A percentile compares a stretch with the other conserved stretches of the same genome.
These are phyloP conservation scores for Drosophila flavopinicola DNA, from an alignment of 2,888 invertebrate species.

Conservation along the genomic window DNA sequence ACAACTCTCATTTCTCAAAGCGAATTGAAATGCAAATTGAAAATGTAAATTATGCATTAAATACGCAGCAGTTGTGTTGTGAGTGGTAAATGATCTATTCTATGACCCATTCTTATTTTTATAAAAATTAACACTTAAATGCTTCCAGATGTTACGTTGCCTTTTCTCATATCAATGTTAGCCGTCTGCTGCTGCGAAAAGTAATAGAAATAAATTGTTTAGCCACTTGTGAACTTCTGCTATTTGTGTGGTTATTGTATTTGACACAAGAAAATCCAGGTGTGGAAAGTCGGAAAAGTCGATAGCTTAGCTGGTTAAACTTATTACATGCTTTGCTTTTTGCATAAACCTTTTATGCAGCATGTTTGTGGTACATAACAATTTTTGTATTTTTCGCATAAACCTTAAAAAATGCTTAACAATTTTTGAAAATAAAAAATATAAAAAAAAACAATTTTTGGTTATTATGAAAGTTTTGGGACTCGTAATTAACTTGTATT, in stretches of 20 bases:
- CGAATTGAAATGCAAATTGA: constrained; percentile 66
- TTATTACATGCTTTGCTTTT: constrained; percentile 1
- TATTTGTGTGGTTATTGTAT: constrained; percentile 20
- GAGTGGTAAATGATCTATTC: constrained; percentile 22
- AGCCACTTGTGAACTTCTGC: constrained; percentile 44
- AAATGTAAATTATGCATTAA: constrained; percentile 60
- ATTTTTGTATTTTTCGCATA: background rate
- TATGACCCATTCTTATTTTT: constrained; percentile 11
- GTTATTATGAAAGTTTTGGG: background rate
- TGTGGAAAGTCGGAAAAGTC: constrained; percentile 3
- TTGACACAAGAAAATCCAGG: background rate
- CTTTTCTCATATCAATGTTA: constrained; percentile 23
- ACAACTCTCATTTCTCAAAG: too few species aligned
- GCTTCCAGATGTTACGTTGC: constrained; percentile 58
- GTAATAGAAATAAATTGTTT: constrained; percentile 67
- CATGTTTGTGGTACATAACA: constrained; percentile 1
- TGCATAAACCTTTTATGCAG: background rate
- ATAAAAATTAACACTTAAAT: constrained; percentile 66
- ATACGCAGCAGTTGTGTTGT: constrained; percentile 12
- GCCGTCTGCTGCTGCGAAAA: constrained; percentile 18
- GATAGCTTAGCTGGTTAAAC: background rate
- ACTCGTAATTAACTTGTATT: background rate
- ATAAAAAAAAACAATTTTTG: too few species aligned
- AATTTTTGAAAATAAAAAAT: background rate
- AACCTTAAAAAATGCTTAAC: background rate